Evolutionary conservation across 2,113 vertebrate species (phyloP).

Genomic region (Micromys minutus): DNA sequence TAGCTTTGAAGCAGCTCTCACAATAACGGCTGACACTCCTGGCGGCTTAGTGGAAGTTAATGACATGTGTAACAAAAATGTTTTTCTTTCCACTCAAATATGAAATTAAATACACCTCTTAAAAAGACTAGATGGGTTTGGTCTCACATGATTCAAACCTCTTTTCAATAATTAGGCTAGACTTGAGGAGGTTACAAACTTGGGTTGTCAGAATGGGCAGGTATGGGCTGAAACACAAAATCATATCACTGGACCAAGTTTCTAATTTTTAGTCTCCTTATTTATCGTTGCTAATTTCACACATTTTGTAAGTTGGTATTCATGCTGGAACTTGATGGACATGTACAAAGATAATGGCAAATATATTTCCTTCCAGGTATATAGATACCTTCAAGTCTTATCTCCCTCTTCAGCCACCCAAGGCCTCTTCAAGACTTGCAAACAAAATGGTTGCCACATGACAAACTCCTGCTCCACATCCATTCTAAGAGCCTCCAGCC

Average conservation of each 20-base stretch:
- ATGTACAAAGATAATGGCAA: neutral
- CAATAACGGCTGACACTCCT: conserved; percentile 82
- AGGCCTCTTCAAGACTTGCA: neutral
- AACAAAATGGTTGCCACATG: neutral
- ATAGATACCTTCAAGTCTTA: neutral
- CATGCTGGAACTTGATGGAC: neutral
- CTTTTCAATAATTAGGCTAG: neutral
- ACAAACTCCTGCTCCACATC: neutral
- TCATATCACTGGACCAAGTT: neutral
- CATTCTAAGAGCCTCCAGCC: neutral
- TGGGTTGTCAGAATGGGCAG: neutral
- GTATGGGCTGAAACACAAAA: too few species aligned
- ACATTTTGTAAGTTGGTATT: neutral
- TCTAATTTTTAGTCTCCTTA: neutral
- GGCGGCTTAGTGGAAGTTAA: conserved; percentile 83
- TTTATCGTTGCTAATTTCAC: neutral
- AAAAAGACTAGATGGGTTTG: neutral
- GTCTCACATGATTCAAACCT: conserved; percentile 36
- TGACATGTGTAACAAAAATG: conserved; percentile 78
- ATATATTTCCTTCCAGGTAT: neutral
- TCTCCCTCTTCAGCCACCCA: too few species aligned
- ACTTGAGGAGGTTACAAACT: neutral
- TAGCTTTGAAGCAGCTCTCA: conserved; percentile 82
- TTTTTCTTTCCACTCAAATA: conserved; percentile 63
- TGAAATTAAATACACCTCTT: conserved; percentile 54